Percentiles rank a stretch among this genome's conserved stretches.
phyloP scores from a whole-genome alignment of 2,888 invertebrate species.

The Monochamus alternatus region DNA sequence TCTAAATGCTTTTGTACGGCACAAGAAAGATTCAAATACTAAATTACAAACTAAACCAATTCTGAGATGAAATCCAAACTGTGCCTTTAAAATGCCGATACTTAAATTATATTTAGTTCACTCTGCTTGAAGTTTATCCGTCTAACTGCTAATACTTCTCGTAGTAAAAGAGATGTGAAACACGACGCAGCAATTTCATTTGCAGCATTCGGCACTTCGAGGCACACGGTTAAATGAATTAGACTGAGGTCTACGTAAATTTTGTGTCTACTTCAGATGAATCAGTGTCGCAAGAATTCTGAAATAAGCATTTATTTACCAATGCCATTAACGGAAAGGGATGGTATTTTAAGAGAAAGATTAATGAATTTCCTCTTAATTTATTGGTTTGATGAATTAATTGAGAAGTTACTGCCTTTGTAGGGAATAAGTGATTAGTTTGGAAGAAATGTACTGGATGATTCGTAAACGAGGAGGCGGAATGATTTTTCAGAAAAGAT shows the following conservation, averaged over 20 bases:
- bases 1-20: constrained; percentile 2
- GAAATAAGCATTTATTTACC: constrained; percentile 5
- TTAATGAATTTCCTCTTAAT: background rate
- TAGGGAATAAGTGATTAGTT: constrained; percentile 1
- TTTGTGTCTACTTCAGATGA: constrained; percentile 33
- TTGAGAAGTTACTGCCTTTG: background rate
- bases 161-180: constrained; percentile 43
- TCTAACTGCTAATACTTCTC: constrained; percentile 46
- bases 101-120: constrained; percentile 40
- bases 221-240: constrained; percentile 49
- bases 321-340: constrained; percentile 10
- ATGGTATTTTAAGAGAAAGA: constrained; percentile 2
- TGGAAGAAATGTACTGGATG: background rate
- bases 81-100: constrained; percentile 42
- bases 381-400: constrained; percentile 10
- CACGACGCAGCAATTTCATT: constrained; percentile 49
- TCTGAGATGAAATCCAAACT: constrained; percentile 45
- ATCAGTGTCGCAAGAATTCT: constrained; percentile 5
- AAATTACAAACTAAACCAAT: constrained; percentile 38
- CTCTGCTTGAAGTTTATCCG: constrained; percentile 42
- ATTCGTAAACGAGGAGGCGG: background rate
- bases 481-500: background rate
- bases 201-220: constrained; percentile 45
- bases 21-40: constrained; percentile 13
- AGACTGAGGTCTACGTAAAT: constrained; percentile 40